Evolutionary conservation across 2,797 vertebrate genomes (phyloP), one percentile per base, ranked within the genome.

Genomic region (Limosa lapponica): DNA sequence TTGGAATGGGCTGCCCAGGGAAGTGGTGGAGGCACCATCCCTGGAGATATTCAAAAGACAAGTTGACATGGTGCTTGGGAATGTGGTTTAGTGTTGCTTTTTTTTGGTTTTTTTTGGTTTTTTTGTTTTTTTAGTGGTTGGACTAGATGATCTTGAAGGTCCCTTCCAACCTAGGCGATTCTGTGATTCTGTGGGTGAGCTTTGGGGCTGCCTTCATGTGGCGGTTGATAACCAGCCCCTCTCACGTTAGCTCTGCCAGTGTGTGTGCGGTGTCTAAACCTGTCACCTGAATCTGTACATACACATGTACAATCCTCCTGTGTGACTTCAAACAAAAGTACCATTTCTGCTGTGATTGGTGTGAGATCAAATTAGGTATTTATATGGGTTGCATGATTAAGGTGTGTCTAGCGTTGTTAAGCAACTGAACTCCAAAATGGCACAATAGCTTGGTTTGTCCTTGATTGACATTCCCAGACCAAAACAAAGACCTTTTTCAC

Each of bases 401-500:
- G 16, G 20, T 34, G 20, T 46, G 8, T 13, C 34, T 46, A 20
- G 32, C 1, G 2, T 7, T 48, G 49, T 49, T 43, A 51, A 57
- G 57, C 27, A 51, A 1, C 17, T 39, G 51, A 49, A 55, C 51
- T 84, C 51, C 17, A 32, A 39, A 82, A 55, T 13, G 46, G 37
- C 59, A 49, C 69, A 41, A 19, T 10, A 57, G 20, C 28, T 79
- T 51, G 44, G 12, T 32, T 87, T 61, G n/a, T 59, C 27, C 48
- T 84, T 58, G 34, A 22, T 71, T n/a, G 27, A 2, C 0, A 3
- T 37, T 89, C n/a, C 36, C 54, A 54, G 32, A 27, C 23, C 15
- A 36, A 66, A 82, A 66, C 32, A 73, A 85, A 71, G 75, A 81
- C 37, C 23, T 59, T 93, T 75, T 71, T 74, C 52, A 73, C 41